A percentile compares a stretch with the other conserved stretches of the same genome.
phyloP scores from a whole-genome alignment of 2,113 vertebrate genomes.

The Mystacornis crossleyi region DNA sequence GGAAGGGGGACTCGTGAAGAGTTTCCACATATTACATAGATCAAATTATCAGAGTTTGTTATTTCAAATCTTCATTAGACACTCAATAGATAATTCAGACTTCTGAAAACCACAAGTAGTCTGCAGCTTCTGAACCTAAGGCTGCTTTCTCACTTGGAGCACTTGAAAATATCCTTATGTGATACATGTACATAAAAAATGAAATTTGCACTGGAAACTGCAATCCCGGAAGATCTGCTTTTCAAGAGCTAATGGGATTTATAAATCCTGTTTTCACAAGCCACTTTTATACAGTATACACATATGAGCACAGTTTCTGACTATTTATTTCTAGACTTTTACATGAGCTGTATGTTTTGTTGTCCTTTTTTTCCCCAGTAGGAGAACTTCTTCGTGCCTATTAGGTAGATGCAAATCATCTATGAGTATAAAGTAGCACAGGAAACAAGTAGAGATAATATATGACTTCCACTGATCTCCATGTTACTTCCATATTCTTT shows the following conservation, averaged over 20 bases:
- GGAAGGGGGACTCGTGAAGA: not conserved
- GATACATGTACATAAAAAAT: not conserved
- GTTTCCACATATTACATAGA: not conserved
- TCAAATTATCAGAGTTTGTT: not conserved
- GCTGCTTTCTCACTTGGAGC: not conserved
- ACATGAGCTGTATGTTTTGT: not conserved
- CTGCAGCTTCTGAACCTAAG: not conserved
- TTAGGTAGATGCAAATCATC: not conserved
- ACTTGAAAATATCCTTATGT: not conserved
- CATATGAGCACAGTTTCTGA: not conserved
- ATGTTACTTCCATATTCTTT: not conserved
- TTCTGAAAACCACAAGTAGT: not conserved
- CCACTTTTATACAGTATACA: not conserved
- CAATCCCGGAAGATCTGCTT: not conserved
- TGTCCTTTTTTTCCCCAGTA: not conserved
- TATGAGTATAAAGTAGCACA: not conserved
- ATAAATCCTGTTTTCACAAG: not conserved
- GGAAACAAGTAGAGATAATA: not conserved
- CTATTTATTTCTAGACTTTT: not conserved
- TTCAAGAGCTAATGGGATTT: not conserved
- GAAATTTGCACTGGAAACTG: not conserved
- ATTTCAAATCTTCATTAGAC: not conserved
- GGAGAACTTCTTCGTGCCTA: fast-evolving
- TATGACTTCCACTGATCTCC: not conserved
- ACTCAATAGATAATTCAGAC: not conserved